Percentiles rank a stretch among this genome's conserved stretches.
Evolutionary conservation across 2,888 invertebrate genomes (phyloP).

Genomic region (Himalopsyche tibetana): DNA sequence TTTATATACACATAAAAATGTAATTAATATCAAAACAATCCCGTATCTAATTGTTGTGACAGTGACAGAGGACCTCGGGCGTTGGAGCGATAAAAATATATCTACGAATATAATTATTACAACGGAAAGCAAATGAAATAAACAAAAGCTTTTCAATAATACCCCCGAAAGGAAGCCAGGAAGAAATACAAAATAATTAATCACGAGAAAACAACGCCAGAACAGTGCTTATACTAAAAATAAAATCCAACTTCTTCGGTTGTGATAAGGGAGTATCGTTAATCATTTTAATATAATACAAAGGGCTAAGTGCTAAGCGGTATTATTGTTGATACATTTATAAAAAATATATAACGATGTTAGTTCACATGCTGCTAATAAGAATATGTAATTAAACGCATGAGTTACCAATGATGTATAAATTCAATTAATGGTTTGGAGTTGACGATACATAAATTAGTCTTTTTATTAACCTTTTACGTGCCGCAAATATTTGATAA

Average conservation of each 20-base stretch:
- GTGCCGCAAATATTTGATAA: too few species aligned
- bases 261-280: constrained; percentile 36
- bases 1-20: constrained; percentile 14
- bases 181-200: constrained; percentile 36
- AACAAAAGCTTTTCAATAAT: constrained; percentile 36
- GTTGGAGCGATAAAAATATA: constrained; percentile 23
- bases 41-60: constrained; percentile 42
- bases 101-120: constrained; percentile 23
- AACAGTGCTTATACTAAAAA: constrained; percentile 2
- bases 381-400: not conserved
- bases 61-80: constrained; percentile 28
- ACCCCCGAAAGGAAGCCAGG: constrained; percentile 16
- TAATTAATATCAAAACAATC: constrained; percentile 39
- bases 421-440: not conserved
- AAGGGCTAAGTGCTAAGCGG: constrained; percentile 22
- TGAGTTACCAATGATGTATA: not conserved
- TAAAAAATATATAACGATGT: not conserved
- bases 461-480: too few species aligned
- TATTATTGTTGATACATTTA: not conserved
- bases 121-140: constrained; percentile 10
- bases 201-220: constrained; percentile 20
- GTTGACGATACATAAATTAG: too few species aligned
- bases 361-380: not conserved
- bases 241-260: constrained; percentile 2
- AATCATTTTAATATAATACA: constrained; percentile 27